Evolutionary conservation across 2,113 vertebrate species (phyloP).

Genomic region (Nothobranchius kuhntae): DNA sequence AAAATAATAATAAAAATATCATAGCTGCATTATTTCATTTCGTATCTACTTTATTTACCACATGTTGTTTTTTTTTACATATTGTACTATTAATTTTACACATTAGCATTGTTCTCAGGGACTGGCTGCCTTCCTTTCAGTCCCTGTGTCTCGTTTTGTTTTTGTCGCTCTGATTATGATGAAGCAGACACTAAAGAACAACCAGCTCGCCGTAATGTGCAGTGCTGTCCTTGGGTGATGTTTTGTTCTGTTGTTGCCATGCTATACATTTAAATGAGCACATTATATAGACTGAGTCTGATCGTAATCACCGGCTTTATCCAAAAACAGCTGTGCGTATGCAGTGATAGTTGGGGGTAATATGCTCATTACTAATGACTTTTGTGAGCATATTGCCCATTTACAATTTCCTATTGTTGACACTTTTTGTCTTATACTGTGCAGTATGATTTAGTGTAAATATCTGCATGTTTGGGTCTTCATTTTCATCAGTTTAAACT

Average conservation of each 20-base stretch:
- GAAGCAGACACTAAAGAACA: slow-evolving; percentile 27
- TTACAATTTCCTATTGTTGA: neutral
- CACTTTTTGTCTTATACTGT: neutral
- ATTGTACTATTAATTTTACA: neutral
- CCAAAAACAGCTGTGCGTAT: slow-evolving; percentile 3
- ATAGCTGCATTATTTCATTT: neutral
- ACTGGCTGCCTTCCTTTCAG: no score
- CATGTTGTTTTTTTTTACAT: neutral
- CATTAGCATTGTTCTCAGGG: neutral
- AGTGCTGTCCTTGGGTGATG: slow-evolving; percentile 48
- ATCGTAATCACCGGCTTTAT: slow-evolving; percentile 27
- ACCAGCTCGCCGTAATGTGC: slow-evolving; percentile 30
- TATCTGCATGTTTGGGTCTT: no score
- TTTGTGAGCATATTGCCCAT: neutral
- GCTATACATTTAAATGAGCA: slow-evolving; percentile 50
- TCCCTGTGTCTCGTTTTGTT: neutral
- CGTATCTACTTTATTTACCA: neutral
- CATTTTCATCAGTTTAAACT: no score
- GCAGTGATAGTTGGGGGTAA: neutral
- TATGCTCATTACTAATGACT: neutral
- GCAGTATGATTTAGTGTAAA: no score
- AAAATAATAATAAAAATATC: no score
- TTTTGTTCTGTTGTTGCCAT: slow-evolving; percentile 18
- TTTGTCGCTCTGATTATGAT: slow-evolving; percentile 43
- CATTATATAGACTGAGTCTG: slow-evolving; percentile 29